Percentiles rank a stretch among this genome's conserved stretches.
Conservation (phyloP, 2,888 invertebrate genomes). For the Archips crataeganus region DNA sequence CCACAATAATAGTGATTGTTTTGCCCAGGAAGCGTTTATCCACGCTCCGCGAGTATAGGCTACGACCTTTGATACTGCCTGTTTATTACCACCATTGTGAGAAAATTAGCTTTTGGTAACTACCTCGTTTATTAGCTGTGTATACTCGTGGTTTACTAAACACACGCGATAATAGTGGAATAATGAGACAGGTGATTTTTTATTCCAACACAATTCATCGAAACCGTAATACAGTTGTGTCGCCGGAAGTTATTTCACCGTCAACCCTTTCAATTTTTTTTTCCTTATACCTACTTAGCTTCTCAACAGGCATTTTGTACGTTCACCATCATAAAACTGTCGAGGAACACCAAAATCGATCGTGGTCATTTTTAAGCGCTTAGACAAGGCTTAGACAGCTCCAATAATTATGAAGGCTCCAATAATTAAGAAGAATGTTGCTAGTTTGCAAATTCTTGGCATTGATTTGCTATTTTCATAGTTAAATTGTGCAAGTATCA, state of each 20-base stretch:
- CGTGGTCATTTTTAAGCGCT: too few species aligned
- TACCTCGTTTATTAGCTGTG: constrained; percentile 37
- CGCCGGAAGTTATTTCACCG: not conserved
- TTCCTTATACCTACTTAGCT: not conserved
- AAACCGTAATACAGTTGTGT: not conserved
- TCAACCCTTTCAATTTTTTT: not conserved
- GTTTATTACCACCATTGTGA: constrained; percentile 49
- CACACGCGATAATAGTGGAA: constrained; percentile 18
- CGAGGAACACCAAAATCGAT: too few species aligned
- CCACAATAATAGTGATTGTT: constrained; percentile 78
- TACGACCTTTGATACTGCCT: constrained; percentile 61
- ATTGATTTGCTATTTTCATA: too few species aligned
- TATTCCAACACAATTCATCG: not conserved
- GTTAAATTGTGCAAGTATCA: too few species aligned
- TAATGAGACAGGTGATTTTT: not conserved
- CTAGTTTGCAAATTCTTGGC: too few species aligned
- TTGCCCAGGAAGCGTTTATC: constrained; percentile 78
- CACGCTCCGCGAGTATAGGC: constrained; percentile 68
- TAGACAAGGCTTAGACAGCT: too few species aligned
- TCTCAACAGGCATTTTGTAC: not conserved
- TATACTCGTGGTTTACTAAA: constrained; percentile 21
- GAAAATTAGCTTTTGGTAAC: constrained; percentile 42
- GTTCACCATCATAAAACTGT: too few species aligned
- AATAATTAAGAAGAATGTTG: too few species aligned
- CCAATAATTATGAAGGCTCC: too few species aligned